Evolutionary conservation across 2,797 vertebrate genomes (phyloP), one percentile per base, ranked within the genome.

Genomic region (Neomorphus geoffroyi): DNA sequence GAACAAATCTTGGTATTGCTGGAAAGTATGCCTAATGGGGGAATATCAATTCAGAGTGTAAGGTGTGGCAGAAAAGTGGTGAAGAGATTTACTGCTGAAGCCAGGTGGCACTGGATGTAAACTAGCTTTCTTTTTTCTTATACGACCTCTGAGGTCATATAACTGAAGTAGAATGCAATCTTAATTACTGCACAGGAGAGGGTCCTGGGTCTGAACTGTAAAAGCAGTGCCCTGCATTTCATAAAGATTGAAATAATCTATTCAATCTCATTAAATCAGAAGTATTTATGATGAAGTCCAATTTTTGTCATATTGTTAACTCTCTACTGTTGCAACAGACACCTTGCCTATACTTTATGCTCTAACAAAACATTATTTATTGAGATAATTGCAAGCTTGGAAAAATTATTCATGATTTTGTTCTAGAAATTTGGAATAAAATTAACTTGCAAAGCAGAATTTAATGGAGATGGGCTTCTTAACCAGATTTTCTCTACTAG

Each of bases 391-490:
- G 48, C 18, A 86, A 88, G 10, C 50, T 75, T 35, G 9, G 37
- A 95, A 78, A 67, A 93, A 60, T 26, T 86, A 75, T 24, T 27
- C 11, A 71, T 14, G 22, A 51, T 56, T 84, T 78, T 45, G 7
- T 56, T 70, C 48, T 50, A 91, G 81, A 95, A 65, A 90, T 78
- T 43, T 77, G 46, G 37, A 93, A 89, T 45, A 75, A 67, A 85
- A 84, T 82, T 87, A 88, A 53, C 54, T 54, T 75, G 35, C 58
- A 39, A 91, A 84, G 45, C 27, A 81, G 23, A 93, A 83, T 80
- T 92, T 50, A 58, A 80, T 54, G 18, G 16, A 81, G 45, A 85
- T 62, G 10, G 62, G 14, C 45, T 28, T 69, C 73, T 83, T 75
- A 87, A 91, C 12, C 16, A 32, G 10, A n/a, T 45, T 85, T 87